A percentile compares a stretch with the other conserved stretches of the same genome.
These are phyloP conservation scores for Beroe forskalii DNA, from an alignment of 37 sponge, comb jelly and placozoan species.

Conservation along the genomic window DNA sequence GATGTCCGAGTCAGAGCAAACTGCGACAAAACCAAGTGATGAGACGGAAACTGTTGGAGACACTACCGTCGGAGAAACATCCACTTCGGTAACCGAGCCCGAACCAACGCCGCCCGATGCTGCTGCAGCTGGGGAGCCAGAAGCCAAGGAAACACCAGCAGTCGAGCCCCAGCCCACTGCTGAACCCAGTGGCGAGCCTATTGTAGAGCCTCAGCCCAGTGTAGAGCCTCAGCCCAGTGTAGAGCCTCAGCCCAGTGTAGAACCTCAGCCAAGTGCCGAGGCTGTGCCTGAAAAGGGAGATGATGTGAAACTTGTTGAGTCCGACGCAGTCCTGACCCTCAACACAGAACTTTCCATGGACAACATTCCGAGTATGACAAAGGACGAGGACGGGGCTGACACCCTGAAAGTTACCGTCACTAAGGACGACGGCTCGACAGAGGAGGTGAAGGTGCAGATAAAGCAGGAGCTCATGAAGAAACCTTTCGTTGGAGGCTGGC, in stretches of 20 bases:
- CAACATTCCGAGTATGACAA: neutral
- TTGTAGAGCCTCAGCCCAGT: neutral
- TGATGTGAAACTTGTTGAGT: constrained; percentile 14
- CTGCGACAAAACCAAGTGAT: neutral
- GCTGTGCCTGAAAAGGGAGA: neutral
- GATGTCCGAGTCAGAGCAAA: neutral
- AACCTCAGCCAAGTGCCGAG: neutral
- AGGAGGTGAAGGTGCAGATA: constrained; percentile 64
- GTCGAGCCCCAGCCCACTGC: neutral
- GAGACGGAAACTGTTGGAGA: neutral
- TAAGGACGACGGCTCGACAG: constrained; percentile 8
- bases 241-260: neutral
- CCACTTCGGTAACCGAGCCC: neutral
- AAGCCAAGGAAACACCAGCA: no score
- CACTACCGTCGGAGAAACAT: no score
- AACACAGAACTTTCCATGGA: neutral
- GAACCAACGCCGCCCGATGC: neutral
- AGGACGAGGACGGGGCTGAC: neutral
- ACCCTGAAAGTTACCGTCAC: neutral
- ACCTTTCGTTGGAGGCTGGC: constrained; percentile 85
- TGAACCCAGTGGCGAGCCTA: neutral
- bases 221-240: neutral
- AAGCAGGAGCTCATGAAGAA: constrained; percentile 67
- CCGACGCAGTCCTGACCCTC: neutral
- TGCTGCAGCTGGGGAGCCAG: neutral